Evolutionary conservation across 2,797 vertebrate species (phyloP).

Genomic region (Paratrypauchen microcephalus): DNA sequence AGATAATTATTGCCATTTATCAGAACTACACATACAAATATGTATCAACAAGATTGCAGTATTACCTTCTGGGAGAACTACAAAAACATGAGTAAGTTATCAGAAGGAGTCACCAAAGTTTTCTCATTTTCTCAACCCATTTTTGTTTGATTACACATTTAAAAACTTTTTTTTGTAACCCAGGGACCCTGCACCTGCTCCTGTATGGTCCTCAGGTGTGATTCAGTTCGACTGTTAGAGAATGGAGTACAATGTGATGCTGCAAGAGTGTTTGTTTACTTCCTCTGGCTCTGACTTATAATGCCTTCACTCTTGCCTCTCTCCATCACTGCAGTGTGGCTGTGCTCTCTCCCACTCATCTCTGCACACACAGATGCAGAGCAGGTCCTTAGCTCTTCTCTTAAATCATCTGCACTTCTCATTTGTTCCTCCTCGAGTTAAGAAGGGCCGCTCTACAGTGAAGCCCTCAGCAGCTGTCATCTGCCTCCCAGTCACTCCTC

Average conservation of each 20-base stretch:
- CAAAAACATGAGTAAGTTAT: neutral
- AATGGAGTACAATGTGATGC: constrained; percentile 6
- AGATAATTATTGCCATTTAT: neutral
- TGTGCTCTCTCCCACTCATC: constrained; percentile 5
- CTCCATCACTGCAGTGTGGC: constrained; percentile 5
- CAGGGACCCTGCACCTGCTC: constrained; percentile 1
- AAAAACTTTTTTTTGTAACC: neutral
- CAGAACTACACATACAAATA: neutral
- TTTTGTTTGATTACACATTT: neutral
- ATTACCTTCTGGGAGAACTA: neutral
- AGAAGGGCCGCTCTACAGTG: constrained; percentile 61
- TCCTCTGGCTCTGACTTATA: neutral
- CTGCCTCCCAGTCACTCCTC: constrained; percentile 31
- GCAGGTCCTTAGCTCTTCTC: constrained; percentile 40
- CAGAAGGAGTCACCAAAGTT: neutral
- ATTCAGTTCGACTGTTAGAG: neutral
- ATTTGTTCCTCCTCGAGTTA: constrained; percentile 61
- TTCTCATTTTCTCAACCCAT: neutral
- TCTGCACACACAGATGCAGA: constrained; percentile 9
- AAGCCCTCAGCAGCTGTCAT: constrained; percentile 57
- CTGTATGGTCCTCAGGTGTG: neutral
- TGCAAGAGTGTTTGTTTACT: constrained; percentile 9
- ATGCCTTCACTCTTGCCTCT: constrained; percentile 9
- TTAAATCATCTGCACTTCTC: constrained; percentile 56
- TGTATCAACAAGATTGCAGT: neutral